These are phyloP conservation scores for Phyllotreta cruciferae DNA, from an alignment of 2,888 invertebrate genomes.

Conservation along the genomic window DNA sequence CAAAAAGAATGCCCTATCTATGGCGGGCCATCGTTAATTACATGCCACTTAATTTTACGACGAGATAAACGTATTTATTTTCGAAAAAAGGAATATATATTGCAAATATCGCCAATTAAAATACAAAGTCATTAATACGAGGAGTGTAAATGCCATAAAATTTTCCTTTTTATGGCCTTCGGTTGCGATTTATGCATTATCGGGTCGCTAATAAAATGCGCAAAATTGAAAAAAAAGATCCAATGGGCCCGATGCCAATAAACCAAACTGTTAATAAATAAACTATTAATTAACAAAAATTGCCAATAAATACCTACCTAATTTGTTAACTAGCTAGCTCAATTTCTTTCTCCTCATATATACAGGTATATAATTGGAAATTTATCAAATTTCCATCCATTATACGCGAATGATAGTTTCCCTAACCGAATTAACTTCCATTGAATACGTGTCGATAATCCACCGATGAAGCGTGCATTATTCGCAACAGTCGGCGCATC, in stretches of 20 bases:
- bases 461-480: constrained; percentile 40
- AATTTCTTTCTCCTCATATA: too few species aligned
- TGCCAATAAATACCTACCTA: too few species aligned
- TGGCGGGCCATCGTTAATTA: constrained; percentile 9
- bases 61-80: constrained; percentile 13
- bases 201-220: constrained; percentile 1
- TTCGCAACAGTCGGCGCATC: constrained; percentile 40
- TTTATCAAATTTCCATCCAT: too few species aligned
- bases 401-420: too few species aligned
- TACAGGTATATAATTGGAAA: too few species aligned
- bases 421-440: too few species aligned
- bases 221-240: too few species aligned
- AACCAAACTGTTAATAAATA: too few species aligned
- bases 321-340: too few species aligned
- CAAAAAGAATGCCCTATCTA: constrained; percentile 2
- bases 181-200: constrained; percentile 16
- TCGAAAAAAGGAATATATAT: not conserved
- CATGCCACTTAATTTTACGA: constrained; percentile 17
- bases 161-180: constrained; percentile 20
- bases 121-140: constrained; percentile 26
- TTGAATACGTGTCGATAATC: constrained; percentile 1
- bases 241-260: too few species aligned
- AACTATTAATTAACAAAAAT: too few species aligned
- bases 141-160: constrained; percentile 18
- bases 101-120: constrained; percentile 19